Percentiles rank a stretch among this genome's conserved stretches.
Conservation (phyloP, 1,140 invertebrate genomes). For the Plectus sambesii region DNA sequence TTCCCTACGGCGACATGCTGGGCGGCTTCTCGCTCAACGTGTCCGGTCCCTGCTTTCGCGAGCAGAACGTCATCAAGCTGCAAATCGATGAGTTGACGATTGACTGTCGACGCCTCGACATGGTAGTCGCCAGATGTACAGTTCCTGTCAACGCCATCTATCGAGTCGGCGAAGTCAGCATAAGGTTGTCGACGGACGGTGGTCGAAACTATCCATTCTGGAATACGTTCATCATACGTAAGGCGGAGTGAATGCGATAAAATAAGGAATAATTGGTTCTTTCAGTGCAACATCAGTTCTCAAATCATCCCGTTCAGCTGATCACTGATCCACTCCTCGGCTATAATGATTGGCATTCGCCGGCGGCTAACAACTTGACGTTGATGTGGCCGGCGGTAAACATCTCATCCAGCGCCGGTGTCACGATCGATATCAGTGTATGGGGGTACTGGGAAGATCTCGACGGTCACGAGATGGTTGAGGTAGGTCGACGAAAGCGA, state of each 20-base stretch:
- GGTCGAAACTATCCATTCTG: constrained; percentile 67
- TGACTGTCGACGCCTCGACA: constrained; percentile 63
- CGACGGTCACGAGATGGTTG: constrained; percentile 24
- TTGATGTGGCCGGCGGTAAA: constrained; percentile 30
- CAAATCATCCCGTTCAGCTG: constrained; percentile 24
- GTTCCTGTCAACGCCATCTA: constrained; percentile 48
- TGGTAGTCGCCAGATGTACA: constrained; percentile 60
- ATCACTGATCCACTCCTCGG: constrained; percentile 24
- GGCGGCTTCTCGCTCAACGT: constrained; percentile 86
- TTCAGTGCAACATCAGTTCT: constrained; percentile 29
- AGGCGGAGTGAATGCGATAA: constrained; percentile 11
- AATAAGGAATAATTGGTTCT: constrained; percentile 10
- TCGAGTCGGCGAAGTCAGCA: constrained; percentile 73
- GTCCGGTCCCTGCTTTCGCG: constrained; percentile 76
- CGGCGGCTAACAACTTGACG: constrained; percentile 22
- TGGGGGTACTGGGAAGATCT: constrained; percentile 28
- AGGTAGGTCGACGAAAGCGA: too few species aligned
- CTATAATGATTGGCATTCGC: constrained; percentile 27
- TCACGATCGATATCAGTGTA: constrained; percentile 24
- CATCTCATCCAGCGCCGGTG: constrained; percentile 27
- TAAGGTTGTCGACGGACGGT: constrained; percentile 53
- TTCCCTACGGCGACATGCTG: constrained; percentile 84
- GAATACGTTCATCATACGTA: constrained; percentile 32
- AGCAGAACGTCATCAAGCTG: constrained; percentile 80
- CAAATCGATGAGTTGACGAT: constrained; percentile 69